These are phyloP conservation scores for Phyto melanocephala DNA, from an alignment of 2,888 invertebrate genomes.

Conservation along the genomic window DNA sequence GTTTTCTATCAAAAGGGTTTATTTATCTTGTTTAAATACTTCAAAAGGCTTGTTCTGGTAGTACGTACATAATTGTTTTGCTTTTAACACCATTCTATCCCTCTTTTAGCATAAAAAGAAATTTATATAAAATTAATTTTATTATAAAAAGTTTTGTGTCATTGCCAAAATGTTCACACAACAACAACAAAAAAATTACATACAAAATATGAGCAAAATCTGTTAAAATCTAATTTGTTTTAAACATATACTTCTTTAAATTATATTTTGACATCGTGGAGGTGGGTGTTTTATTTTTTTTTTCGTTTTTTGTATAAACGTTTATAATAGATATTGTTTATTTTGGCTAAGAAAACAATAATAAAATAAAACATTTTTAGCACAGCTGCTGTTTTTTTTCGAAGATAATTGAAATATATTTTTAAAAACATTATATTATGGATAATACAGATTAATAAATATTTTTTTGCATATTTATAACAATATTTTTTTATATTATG, in stretches of 20 bases:
- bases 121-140: background rate
- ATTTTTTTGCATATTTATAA: too few relatives aligned
- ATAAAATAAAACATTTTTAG: background rate
- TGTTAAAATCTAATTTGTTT: constrained; percentile 47
- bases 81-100: too few relatives aligned
- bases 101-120: too few relatives aligned
- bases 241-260: constrained; percentile 9
- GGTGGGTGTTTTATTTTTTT: constrained; percentile 18
- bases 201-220: constrained; percentile 14
- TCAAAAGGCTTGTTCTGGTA: background rate
- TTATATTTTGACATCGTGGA: constrained; percentile 50
- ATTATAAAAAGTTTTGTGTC: constrained; percentile 45
- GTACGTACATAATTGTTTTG: too few relatives aligned
- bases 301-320: background rate
- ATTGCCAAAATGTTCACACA: constrained; percentile 49
- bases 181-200: background rate
- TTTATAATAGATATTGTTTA: constrained; percentile 54
- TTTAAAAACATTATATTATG: background rate
- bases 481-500: too few relatives aligned
- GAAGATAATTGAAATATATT: background rate
- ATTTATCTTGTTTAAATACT: background rate
- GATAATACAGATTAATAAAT: too few relatives aligned
- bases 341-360: constrained; percentile 36
- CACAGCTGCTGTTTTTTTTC: constrained; percentile 1
- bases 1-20: constrained; percentile 37